phyloP scores from a whole-genome alignment of 2,888 invertebrate genomes.

The Luperina nickerlii region DNA sequence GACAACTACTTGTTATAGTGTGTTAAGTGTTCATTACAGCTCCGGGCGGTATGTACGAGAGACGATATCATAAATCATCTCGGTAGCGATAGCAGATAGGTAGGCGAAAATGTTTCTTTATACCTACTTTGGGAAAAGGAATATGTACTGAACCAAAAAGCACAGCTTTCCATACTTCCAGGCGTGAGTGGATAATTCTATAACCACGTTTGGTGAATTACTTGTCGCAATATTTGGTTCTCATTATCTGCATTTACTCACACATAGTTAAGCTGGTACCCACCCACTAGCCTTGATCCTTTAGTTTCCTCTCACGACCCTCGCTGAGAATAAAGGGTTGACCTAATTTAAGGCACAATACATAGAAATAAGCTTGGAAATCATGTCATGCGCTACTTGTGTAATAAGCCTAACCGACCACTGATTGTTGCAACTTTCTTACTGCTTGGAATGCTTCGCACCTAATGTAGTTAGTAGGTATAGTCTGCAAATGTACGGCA shows the following conservation, averaged over 20 bases:
- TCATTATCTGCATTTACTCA: conserved; percentile 4
- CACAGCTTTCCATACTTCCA: neutral
- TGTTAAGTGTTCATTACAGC: conserved; percentile 30
- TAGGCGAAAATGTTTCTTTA: conserved; percentile 1
- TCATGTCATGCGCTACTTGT: conserved; percentile 8
- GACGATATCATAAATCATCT: conserved; percentile 17
- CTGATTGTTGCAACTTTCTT: conserved; percentile 1
- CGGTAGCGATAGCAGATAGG: conserved; percentile 24
- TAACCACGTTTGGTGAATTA: neutral
- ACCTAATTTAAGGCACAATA: conserved; percentile 33
- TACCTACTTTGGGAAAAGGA: neutral
- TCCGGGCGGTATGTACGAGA: neutral
- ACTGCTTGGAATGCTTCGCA: neutral
- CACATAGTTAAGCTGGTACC: neutral
- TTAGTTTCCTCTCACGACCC: conserved; percentile 18
- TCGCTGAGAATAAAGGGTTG: conserved; percentile 39
- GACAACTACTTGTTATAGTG: conserved; percentile 28
- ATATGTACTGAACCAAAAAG: neutral
- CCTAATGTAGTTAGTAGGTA: no score
- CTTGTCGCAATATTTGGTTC: conserved; percentile 1
- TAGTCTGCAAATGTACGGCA: neutral
- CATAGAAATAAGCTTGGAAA: neutral
- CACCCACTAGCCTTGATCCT: conserved; percentile 13
- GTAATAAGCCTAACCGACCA: neutral
- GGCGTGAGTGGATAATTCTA: neutral